Evolutionary conservation across 2,888 invertebrate genomes (phyloP).

Genomic region (Erynnis tages): DNA sequence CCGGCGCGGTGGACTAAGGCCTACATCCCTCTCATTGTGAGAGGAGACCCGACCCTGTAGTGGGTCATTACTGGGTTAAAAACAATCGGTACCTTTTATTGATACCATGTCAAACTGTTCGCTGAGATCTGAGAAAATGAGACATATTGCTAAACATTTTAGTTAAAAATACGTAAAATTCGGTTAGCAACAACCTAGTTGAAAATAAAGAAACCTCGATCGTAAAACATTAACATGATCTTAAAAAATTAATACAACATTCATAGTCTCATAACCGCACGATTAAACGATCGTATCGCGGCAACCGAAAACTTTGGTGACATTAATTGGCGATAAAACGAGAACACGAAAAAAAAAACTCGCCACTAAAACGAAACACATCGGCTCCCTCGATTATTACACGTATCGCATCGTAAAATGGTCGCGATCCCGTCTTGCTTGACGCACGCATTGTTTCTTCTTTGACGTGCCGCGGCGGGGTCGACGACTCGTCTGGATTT

Average conservation of each 20-base stretch:
- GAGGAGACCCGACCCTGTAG: no score
- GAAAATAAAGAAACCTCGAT: not conserved
- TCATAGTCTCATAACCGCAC: not conserved
- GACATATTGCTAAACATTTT: not conserved
- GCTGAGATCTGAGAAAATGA: not conserved
- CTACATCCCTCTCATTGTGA: no score
- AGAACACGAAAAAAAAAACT: constrained; percentile 28
- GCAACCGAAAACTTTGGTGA: constrained; percentile 29
- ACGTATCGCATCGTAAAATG: constrained; percentile 40
- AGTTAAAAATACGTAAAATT: not conserved
- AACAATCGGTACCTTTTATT: no score
- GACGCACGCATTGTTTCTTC: constrained; percentile 72
- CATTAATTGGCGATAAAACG: constrained; percentile 31
- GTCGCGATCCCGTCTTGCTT: constrained; percentile 35
- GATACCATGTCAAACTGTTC: constrained; percentile 1
- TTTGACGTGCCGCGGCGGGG: constrained; percentile 73
- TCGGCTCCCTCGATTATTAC: constrained; percentile 36
- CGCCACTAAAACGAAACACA: constrained; percentile 26
- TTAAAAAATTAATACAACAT: not conserved
- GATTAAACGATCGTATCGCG: constrained; percentile 9
- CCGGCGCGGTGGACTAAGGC: no score
- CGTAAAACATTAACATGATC: not conserved
- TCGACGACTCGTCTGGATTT: constrained; percentile 77
- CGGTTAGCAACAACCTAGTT: not conserved
- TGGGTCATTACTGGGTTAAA: no score